Percentiles rank a stretch among this genome's conserved stretches.
Evolutionary conservation across 2,888 invertebrate genomes (phyloP).

Genomic region (Cerceris ruficornis): DNA sequence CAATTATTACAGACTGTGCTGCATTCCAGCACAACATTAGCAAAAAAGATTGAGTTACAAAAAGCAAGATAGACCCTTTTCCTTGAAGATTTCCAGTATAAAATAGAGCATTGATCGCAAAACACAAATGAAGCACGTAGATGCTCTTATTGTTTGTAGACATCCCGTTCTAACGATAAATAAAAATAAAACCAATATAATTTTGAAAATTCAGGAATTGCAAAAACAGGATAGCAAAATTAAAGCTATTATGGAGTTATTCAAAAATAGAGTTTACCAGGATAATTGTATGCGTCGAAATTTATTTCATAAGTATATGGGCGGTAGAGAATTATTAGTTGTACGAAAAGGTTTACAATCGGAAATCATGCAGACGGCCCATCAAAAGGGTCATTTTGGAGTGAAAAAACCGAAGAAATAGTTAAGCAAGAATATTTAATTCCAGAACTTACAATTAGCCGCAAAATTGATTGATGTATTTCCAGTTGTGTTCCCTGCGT

Average conservation of each 20-base stretch:
- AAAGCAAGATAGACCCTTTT: constrained; percentile 33
- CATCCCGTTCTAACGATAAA: constrained; percentile 1
- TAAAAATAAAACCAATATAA: background rate
- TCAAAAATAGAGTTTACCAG: background rate
- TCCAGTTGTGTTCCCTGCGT: constrained; percentile 33
- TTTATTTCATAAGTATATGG: constrained; percentile 26
- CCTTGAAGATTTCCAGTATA: constrained; percentile 32
- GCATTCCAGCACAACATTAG: constrained; percentile 26
- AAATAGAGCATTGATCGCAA: constrained; percentile 31
- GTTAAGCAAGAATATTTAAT: constrained; percentile 34
- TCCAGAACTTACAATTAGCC: constrained; percentile 20
- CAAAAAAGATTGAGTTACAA: constrained; percentile 23
- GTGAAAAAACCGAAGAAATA: constrained; percentile 10
- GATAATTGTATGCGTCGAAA: background rate
- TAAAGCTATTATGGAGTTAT: background rate
- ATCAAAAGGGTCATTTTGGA: constrained; percentile 39
- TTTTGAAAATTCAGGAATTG: background rate
- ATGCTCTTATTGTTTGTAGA: constrained; percentile 39
- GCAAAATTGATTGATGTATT: constrained; percentile 28
- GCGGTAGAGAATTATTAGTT: constrained; percentile 8
- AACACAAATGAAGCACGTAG: constrained; percentile 39
- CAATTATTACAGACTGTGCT: constrained; percentile 14
- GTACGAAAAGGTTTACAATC: constrained; percentile 1
- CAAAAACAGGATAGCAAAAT: background rate
- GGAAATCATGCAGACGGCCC: constrained; percentile 22